A percentile compares a stretch with the other conserved stretches of the same genome.
These are phyloP conservation scores for Oxyruncus cristatus DNA, from an alignment of 2,113 vertebrate genomes.

Conservation along the genomic window DNA sequence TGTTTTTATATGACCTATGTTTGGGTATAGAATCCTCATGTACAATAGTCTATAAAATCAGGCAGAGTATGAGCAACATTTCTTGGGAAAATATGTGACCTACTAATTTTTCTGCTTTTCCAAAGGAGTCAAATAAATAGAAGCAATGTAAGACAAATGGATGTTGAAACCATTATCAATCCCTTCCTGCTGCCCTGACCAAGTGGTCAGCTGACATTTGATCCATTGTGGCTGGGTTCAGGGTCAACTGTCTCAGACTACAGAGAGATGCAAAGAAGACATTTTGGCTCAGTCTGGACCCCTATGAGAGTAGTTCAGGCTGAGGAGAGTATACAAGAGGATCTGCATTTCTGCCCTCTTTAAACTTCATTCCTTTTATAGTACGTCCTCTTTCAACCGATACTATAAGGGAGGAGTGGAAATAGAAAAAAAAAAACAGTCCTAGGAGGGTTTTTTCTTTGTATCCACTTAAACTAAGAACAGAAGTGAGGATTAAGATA, in stretches of 20 bases:
- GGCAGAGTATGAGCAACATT: not conserved
- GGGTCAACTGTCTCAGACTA: not conserved
- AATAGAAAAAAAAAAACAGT: not conserved
- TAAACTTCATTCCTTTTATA: not conserved
- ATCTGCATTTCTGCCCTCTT: not conserved
- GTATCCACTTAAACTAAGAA: constrained; percentile 32
- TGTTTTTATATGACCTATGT: not conserved
- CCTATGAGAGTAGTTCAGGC: not conserved
- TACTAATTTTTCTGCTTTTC: not conserved
- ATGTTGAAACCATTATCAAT: not conserved
- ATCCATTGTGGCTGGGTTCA: not conserved
- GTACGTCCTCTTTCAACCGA: not conserved
- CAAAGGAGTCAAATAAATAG: not conserved
- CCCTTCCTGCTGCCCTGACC: not conserved
- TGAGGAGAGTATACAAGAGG: not conserved
- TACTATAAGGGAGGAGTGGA: not conserved
- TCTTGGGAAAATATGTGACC: not conserved
- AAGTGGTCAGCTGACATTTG: not conserved
- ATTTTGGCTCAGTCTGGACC: not conserved
- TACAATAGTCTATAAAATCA: not conserved
- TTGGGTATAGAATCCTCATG: not conserved
- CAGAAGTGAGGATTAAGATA: constrained; percentile 62
- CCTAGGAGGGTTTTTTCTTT: not conserved
- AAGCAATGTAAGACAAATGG: not conserved
- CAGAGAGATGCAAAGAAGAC: not conserved